Base-by-base conservation (phyloP, 1,140 invertebrate species). In the Diprion similis region DNA sequence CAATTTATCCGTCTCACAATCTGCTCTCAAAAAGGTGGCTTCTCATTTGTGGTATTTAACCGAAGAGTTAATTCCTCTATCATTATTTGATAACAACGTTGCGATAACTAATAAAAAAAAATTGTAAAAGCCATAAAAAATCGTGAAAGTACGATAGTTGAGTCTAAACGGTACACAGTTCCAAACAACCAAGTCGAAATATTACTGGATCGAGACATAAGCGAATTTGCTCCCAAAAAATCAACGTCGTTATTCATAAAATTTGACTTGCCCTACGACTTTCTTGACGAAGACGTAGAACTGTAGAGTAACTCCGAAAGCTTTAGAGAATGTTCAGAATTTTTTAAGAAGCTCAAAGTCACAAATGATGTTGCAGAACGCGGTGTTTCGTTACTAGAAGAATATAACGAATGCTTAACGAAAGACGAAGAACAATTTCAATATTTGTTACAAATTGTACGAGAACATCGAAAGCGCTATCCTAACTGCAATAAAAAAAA, bases 41-140 rank as follows among this genome's bases (percentile, higher is more conserved):
- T 75, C 76, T 48, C 77, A 79, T 68, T 66, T 81, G 51, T 80
- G 77, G 75, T 81, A 79, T 65, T 72, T 79, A 13, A 75, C 72
- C 47, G 59, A 68, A 3, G 77, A 78, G 75, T 71, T 66, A 67
- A 69, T 71, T n/a, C 70, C 75, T 10, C 72, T 79, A 68, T 51
- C 75, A n/a, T 77, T 80, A 59, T 82, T 82, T 47, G 77, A 78
- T 71, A n/a, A 67, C 37, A 46, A 47, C 64, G 19, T 78, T 0
- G 18, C 75, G 17, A 11, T 51, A 51, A 15, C 10, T 18, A 72
- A 37, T 46, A 65, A 45, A 65, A 48, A 10, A 51, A 51, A 51
- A 51, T 51, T 10, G 48, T 51, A 15, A 51, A 10, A 10, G 48
- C 48, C 10, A 10, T 51, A 15, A 51, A 51, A 10, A 15, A 15